Evolutionary conservation across 1,140 invertebrate species (phyloP), one percentile per base, ranked within the genome.

Genomic region (Leptinotarsa defecta): DNA sequence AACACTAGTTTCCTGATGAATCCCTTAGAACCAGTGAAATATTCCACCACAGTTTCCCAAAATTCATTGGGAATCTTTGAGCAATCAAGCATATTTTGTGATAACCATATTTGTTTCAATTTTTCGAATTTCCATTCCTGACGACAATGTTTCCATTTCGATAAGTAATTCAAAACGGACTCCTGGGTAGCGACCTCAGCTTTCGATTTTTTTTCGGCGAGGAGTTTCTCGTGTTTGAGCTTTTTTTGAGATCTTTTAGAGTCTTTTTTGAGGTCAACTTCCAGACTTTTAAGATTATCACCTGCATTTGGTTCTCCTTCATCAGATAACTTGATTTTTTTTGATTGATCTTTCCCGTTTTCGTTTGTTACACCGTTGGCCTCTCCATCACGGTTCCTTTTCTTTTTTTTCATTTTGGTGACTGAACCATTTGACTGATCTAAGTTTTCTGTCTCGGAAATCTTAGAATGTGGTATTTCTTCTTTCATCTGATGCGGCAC

Each of bases 51-150:
- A 8, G 87, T 85, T 20, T 88, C 86, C 89, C 91, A 94, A 74
- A 89, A 84, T 48, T 88, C 83, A 48, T 90, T 87, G 17, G 89
- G 87, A 4, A 94, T 81, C 73, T 88, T 87, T 6, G 85, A 80
- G 62, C 87, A 80, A 78, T 91, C 88, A 67, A 93, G 89, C 77
- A 92, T 88, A 80, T 92, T 89, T 78, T 92, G 90, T 61, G 90
- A 89, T 22, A 94, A 84, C 88, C 92, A 93, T n/a, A 91, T 88
- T 85, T 94, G 93, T 74, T 89, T 90, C 1, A 91, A 80, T 84
- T 94, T 94, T 82, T 91, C 91, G 83, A 94, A 94, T 83, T 93
- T 94, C 93, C 93, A 94, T 79, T 92, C 89, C 70, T 85, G 86
- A 73, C 86, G 87, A 69, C 89, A 86, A 81, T 92, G 87, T 84